Evolutionary conservation across 92 coral and sea anemone genomes (phyloP).

Genomic region (Porites divaricata): DNA sequence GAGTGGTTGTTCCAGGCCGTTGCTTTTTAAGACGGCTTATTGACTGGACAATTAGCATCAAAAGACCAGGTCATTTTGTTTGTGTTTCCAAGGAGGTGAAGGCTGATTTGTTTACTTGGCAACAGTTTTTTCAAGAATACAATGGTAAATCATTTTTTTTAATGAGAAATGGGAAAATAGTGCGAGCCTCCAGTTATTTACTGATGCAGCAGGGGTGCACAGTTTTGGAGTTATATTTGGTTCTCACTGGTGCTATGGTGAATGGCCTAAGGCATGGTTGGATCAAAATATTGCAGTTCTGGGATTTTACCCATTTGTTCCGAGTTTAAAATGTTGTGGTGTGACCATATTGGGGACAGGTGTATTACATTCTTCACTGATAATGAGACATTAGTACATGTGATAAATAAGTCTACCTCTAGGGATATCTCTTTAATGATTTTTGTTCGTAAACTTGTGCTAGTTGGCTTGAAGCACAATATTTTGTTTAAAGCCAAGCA

Average conservation of each 20-base stretch:
- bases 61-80: not conserved
- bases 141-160: conserved; percentile 34
- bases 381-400: conserved; percentile 68
- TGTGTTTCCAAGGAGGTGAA: not conserved
- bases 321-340: conserved; percentile 43
- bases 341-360: conserved; percentile 22
- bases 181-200: conserved; percentile 10
- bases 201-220: conserved; percentile 46
- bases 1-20: conserved; percentile 44
- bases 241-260: conserved; percentile 38
- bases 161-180: conserved; percentile 33
- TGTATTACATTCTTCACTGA: conserved; percentile 58
- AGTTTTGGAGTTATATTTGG: conserved; percentile 55
- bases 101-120: conserved; percentile 9
- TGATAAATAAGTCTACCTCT: too few relatives aligned
- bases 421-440: conserved; percentile 42
- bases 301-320: conserved; percentile 47
- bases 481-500: too few relatives aligned
- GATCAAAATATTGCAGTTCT: conserved; percentile 28
- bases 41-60: not conserved
- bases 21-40: conserved; percentile 9
- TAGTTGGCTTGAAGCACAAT: conserved; percentile 36
- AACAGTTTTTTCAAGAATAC: conserved; percentile 8
- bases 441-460: conserved; percentile 61
- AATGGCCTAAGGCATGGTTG: conserved; percentile 42